Evolutionary conservation across 2,888 invertebrate species (phyloP).

Genomic region (Calliphora vomitoria): DNA sequence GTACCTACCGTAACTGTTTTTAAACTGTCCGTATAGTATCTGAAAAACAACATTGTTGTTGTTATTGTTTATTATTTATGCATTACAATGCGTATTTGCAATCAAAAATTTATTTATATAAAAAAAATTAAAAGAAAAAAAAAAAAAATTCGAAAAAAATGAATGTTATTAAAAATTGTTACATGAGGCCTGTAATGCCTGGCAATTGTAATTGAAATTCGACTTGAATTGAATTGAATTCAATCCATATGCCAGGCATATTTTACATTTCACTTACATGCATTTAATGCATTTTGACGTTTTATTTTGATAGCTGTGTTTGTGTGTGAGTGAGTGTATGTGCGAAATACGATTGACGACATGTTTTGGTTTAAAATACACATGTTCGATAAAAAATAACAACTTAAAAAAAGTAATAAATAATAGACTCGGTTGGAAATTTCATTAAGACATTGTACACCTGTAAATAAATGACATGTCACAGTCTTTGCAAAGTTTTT

Average conservation of each 20-base stretch:
- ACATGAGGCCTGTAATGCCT: constrained; percentile 28
- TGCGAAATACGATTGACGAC: constrained; percentile 44
- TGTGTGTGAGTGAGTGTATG: not conserved
- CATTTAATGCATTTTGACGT: constrained; percentile 67
- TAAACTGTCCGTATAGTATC: constrained; percentile 2
- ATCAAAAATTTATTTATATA: constrained; percentile 54
- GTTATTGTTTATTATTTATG: constrained; percentile 33
- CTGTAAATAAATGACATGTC: too few species aligned
- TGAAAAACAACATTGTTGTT: not conserved
- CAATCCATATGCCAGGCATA: constrained; percentile 63
- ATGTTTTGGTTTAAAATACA: constrained; percentile 54
- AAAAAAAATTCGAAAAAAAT: not conserved
- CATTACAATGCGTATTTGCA: constrained; percentile 61
- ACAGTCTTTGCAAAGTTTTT: too few species aligned
- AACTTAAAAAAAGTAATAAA: constrained; percentile 26
- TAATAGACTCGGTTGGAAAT: constrained; percentile 18
- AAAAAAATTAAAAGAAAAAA: constrained; percentile 1
- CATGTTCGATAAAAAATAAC: constrained; percentile 57
- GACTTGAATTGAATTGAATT: constrained; percentile 40
- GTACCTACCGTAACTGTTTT: constrained; percentile 28
- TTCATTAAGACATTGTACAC: not conserved
- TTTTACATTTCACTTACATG: constrained; percentile 59
- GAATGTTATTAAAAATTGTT: constrained; percentile 52
- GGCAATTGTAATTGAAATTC: constrained; percentile 11
- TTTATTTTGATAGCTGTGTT: constrained; percentile 57